These are phyloP conservation scores for Taurulus bubalis DNA, from an alignment of 2,113 vertebrate genomes.

Conservation along the genomic window DNA sequence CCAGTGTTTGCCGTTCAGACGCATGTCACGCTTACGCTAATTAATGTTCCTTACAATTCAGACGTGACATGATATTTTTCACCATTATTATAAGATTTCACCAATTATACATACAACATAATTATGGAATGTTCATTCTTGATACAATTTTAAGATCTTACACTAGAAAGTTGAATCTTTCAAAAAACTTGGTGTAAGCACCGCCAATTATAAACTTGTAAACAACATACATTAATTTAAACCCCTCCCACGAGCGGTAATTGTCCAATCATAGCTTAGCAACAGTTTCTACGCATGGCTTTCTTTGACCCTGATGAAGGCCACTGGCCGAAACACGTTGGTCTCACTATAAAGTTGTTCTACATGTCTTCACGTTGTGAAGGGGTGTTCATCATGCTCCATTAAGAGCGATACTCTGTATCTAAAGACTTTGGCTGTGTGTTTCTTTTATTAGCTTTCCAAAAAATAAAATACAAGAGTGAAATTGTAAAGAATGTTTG, in stretches of 20 bases:
- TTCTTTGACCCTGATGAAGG: neutral
- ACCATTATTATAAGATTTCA: neutral
- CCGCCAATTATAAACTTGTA: neutral
- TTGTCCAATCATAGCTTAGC: neutral
- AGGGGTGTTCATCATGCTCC: too few species aligned
- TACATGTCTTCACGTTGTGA: too few species aligned
- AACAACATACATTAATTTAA: neutral
- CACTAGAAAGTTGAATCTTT: neutral
- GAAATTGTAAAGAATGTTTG: too few species aligned
- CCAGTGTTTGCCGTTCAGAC: neutral
- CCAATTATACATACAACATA: neutral
- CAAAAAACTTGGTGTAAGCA: neutral
- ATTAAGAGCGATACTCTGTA: neutral
- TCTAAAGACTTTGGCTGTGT: neutral
- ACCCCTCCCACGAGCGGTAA: neutral
- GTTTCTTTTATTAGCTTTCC: neutral
- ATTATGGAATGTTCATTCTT: neutral
- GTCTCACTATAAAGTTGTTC: too few species aligned
- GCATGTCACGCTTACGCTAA: too few species aligned
- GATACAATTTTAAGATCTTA: neutral
- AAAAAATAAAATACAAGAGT: too few species aligned
- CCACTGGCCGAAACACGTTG: too few species aligned
- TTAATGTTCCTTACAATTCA: neutral
- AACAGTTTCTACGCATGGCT: too few species aligned
- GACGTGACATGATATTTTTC: neutral